A percentile compares a stretch with the other conserved stretches of the same genome.
These are phyloP conservation scores for Betta splendens DNA, from an alignment of 2,797 vertebrate genomes.

Conservation along the genomic window DNA sequence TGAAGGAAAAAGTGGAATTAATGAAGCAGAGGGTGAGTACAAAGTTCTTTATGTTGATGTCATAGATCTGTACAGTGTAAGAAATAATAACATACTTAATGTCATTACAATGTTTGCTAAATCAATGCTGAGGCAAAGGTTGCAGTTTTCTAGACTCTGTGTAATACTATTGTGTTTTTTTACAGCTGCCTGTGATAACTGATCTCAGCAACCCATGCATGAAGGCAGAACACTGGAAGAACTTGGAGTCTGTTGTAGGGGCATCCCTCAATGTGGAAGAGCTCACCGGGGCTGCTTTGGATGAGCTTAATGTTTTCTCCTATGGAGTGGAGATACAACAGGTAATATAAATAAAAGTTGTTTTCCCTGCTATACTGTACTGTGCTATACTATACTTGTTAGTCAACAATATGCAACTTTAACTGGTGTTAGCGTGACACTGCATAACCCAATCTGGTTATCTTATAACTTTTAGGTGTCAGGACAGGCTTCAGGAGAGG, in stretches of 20 bases:
- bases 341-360: slow-evolving; percentile 44
- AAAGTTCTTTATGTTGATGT: background rate
- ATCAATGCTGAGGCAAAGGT: too few species aligned
- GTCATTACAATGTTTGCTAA: background rate
- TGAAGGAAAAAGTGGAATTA: slow-evolving; percentile 83
- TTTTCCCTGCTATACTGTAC: background rate
- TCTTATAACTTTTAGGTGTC: slow-evolving; percentile 76
- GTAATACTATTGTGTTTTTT: slow-evolving; percentile 25
- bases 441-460: too few species aligned
- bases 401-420: too few species aligned
- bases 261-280: slow-evolving; percentile 70
- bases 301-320: slow-evolving; percentile 79
- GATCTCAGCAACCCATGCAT: slow-evolving; percentile 85
- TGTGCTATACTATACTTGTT: too few species aligned
- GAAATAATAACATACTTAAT: background rate
- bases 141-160: background rate
- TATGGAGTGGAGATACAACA: slow-evolving; percentile 82
- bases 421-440: too few species aligned
- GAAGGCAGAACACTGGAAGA: slow-evolving; percentile 83
- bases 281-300: slow-evolving; percentile 76
- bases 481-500: slow-evolving; percentile 86
- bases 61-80: background rate
- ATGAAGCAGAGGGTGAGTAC: slow-evolving; percentile 85
- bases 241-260: slow-evolving; percentile 77
- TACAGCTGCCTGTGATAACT: slow-evolving; percentile 83